These are phyloP conservation scores for Eupithecia subfuscata DNA, from an alignment of 2,888 invertebrate genomes.

Conservation along the genomic window DNA sequence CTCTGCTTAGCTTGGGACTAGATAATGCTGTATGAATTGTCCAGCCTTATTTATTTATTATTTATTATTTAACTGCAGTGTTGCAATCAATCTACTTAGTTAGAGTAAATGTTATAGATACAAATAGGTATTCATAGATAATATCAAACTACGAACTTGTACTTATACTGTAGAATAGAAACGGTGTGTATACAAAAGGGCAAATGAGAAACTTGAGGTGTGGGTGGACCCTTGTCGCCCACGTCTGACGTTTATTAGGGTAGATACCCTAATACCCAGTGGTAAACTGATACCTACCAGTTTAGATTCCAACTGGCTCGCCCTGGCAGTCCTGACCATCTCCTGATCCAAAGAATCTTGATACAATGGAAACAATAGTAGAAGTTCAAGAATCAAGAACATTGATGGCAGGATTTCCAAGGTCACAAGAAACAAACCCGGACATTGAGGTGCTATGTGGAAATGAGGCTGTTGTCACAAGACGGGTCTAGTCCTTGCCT, in stretches of 20 bases:
- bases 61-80: too few relatives aligned
- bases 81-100: not conserved
- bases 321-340: not conserved
- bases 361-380: not conserved
- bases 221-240: conserved; percentile 70
- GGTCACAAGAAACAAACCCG: not conserved
- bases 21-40: too few relatives aligned
- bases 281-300: conserved; percentile 71
- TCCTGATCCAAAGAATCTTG: not conserved
- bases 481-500: not conserved
- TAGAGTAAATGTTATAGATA: not conserved
- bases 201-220: conserved; percentile 67
- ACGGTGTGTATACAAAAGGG: conserved; percentile 52
- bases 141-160: not conserved
- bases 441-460: not conserved
- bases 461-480: not conserved
- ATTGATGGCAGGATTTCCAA: not conserved
- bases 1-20: too few relatives aligned
- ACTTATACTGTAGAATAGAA: not conserved
- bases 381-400: not conserved
- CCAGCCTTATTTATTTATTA: too few relatives aligned
- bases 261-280: conserved; percentile 60
- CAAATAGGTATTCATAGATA: not conserved
- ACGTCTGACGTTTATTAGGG: conserved; percentile 79
- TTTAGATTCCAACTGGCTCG: conserved; percentile 29